Base-by-base conservation (phyloP, 2,888 invertebrate genomes). In the Sarcophaga caerulescens region DNA sequence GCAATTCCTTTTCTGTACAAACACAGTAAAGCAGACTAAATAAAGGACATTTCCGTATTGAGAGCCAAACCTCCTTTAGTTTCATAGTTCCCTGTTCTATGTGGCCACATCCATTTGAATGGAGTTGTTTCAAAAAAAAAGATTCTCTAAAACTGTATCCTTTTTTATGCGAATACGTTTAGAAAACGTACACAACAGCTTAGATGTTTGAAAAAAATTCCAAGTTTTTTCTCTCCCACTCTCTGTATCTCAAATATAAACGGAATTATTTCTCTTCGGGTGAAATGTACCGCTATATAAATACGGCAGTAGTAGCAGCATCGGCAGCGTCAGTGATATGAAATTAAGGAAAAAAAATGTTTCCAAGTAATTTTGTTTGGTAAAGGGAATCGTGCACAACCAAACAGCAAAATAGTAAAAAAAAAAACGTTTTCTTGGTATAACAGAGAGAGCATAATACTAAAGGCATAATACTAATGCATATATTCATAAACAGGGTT, bases 391-490 rank as follows among this genome's bases (percentile, higher is more conserved):
- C 35, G 35, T 35, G 19, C 57, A 59, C 60, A 68, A 59, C 23
- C 21, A 77, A 60, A 52, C 63, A 63, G 62, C 23, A 14, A 71
- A 14, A 12, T 12, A 45, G 47, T 25, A 12, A 47, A 23, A 52
- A 66, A 35, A 71, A 57, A 47, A 63, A 4, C 62, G 45, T 35
- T 35, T n/a, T n/a, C n/a, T n/a, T n/a, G n/a, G n/a, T n/a, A n/a
- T n/a, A n/a, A 35, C 35, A 35, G 5, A 45, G 73, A 62, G 62
- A 62, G 45, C 1, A 23, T 62, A 62, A 60, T 23, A 47, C 19
- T 66, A 35, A 35, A 35, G 8, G 8, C 35, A 35, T 35, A 35
- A 35, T 35, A n/a, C 35, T 35, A 35, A 35, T 35, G 8, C 35
- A 35, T 35, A 10, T 35, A 35, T 10, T 35, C 10, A 35, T 8